Conservation (phyloP, 2,888 invertebrate species). For the Barypeithes pellucidus region DNA sequence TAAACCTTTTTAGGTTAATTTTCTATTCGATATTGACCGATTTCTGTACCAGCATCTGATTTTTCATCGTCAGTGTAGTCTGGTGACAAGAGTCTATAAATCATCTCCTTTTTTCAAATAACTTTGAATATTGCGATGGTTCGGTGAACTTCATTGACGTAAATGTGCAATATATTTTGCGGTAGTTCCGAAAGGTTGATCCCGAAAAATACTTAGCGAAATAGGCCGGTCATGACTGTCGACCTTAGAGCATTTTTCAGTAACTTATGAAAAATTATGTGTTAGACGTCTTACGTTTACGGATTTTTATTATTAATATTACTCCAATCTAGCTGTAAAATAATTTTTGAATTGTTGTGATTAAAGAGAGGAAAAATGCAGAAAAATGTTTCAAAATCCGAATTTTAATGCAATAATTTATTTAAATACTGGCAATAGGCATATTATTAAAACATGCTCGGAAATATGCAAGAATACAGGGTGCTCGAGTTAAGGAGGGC, state of each 20-base stretch:
- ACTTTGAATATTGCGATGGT: constrained; percentile 22
- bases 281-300: too few relatives aligned
- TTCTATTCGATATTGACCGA: neutral
- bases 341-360: too few relatives aligned
- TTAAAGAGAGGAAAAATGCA: too few relatives aligned
- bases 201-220: constrained; percentile 12
- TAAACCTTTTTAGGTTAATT: too few relatives aligned
- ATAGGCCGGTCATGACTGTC: constrained; percentile 32
- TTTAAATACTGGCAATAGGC: too few relatives aligned
- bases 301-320: too few relatives aligned
- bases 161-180: constrained; percentile 8
- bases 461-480: too few relatives aligned
- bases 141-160: constrained; percentile 8
- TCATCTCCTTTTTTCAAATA: constrained; percentile 29
- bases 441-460: too few relatives aligned
- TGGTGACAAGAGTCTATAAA: constrained; percentile 22
- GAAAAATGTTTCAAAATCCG: too few relatives aligned
- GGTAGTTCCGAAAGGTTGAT: constrained; percentile 11
- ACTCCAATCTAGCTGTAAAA: too few relatives aligned
- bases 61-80: neutral
- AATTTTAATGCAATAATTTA: too few relatives aligned
- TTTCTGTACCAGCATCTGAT: neutral
- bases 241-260: constrained; percentile 37
- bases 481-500: too few relatives aligned
- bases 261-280: constrained; percentile 31